Percentiles rank a stretch among this genome's conserved stretches.
Conservation (phyloP, 2,797 vertebrate species). For the Smutsia gigantea region DNA sequence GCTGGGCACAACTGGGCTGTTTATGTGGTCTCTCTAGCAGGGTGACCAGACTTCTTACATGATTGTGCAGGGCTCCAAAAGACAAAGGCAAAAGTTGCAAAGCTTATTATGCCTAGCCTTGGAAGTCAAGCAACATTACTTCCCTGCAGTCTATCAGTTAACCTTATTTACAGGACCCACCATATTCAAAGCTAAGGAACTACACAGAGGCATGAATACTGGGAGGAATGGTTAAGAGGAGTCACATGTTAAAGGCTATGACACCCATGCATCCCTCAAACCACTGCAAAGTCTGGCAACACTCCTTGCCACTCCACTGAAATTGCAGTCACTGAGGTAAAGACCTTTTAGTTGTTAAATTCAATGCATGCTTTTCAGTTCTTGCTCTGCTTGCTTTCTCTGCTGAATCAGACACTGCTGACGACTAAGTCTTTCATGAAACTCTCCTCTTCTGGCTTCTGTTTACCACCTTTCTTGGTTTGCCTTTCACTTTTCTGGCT, state of each 20-base stretch:
- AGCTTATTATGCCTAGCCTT: neutral
- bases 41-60: neutral
- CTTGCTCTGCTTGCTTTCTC: constrained; percentile 29
- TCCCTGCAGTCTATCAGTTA: neutral
- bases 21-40: neutral
- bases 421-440: constrained; percentile 4
- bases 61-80: constrained; percentile 27
- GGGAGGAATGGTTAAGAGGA: neutral
- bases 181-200: neutral
- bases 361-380: neutral
- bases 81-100: neutral
- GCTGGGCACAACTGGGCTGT: neutral
- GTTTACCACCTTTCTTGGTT: neutral
- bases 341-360: neutral
- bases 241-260: neutral
- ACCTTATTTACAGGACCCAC: neutral
- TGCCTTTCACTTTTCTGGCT: neutral
- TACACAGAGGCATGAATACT: neutral
- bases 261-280: neutral
- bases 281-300: neutral
- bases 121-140: neutral
- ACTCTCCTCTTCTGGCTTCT: neutral
- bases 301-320: neutral
- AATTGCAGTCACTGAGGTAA: neutral
- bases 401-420: neutral